phyloP scores from a whole-genome alignment of 2,113 vertebrate species.

The Pundamilia nyererei region DNA sequence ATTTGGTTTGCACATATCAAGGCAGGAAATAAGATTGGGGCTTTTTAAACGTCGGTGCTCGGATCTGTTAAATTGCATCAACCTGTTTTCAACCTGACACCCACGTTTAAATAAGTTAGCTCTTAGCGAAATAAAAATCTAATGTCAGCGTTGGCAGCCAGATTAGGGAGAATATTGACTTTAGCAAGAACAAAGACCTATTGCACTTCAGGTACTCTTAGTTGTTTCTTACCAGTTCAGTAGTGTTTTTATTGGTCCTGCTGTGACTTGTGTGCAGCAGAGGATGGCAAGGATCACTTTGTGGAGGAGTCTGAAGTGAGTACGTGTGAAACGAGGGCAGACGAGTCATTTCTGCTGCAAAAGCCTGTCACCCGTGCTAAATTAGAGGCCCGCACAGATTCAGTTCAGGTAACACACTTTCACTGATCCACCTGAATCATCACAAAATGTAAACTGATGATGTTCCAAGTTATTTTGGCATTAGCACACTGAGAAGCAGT shows the following conservation, averaged over 20 bases:
- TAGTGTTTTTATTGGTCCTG: not conserved
- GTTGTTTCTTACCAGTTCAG: not conserved
- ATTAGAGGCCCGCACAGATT: conserved; percentile 76
- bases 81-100: not conserved
- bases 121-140: too few species aligned
- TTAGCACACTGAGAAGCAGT: not conserved
- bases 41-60: not conserved
- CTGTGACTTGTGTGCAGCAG: conserved; percentile 57
- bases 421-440: not conserved
- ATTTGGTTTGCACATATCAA: not conserved
- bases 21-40: not conserved
- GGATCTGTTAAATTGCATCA: conserved; percentile 14
- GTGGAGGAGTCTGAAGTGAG: conserved; percentile 84
- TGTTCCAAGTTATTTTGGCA: not conserved
- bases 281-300: conserved; percentile 77
- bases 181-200: not conserved
- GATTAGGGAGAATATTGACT: conserved; percentile 26
- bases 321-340: conserved; percentile 77
- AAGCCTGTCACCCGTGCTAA: conserved; percentile 76
- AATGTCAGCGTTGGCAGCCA: not conserved
- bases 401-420: conserved; percentile 73
- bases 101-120: not conserved
- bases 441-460: not conserved
- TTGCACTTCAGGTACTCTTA: not conserved
- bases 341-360: conserved; percentile 82